Base-by-base conservation (phyloP, 1,140 invertebrate genomes). In the Pogonomyrmex barbatus region DNA sequence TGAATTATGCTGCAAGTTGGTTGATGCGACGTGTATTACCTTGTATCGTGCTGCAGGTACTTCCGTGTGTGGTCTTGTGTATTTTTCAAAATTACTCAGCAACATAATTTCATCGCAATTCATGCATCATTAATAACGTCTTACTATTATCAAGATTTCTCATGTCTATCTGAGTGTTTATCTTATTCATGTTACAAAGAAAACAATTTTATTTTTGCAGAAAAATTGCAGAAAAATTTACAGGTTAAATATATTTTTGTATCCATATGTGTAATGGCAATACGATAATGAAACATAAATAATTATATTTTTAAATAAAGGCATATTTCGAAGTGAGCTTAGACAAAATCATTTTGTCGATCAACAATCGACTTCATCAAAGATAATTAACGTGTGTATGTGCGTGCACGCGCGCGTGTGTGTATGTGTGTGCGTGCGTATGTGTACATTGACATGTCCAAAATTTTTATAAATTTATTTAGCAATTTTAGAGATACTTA, bases 391-490 rank as follows among this genome's bases (percentile, higher is more conserved):
- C 3, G 30, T 12, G 30, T 24, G 24, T 24, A 24, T 24, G 24
- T 24, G 24, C 24, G 24, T 0, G 24, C 24, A 0, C 24, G 24
- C 24, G 24, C 24, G 24, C 0, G 24, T 24, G 24, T 24, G 24
- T 24, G 24, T 24, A 0, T 24, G 24, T 24, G 24, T 24, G 24
- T 24, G 24, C 0, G 0, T 24, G 24, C 24, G 24, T 24, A 24
- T 24, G 24, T 24, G 24, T 24, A 0, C 9, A 70, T 24, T 39
- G 12, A 85, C 85, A 79, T 88, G 83, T 91, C 87, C 76, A 83
- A 82, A 86, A 90, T 91, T 60, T 86, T 88, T 91, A 89, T 88
- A 91, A 91, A 92, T 93, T 92, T 91, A 92, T 92, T 93, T 93
- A 93, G 90, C 89, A 86, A 87, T 63, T 42, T 79, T 82, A 50